phyloP scores from a whole-genome alignment of 2,113 vertebrate species.

The Chloebia gouldiae region DNA sequence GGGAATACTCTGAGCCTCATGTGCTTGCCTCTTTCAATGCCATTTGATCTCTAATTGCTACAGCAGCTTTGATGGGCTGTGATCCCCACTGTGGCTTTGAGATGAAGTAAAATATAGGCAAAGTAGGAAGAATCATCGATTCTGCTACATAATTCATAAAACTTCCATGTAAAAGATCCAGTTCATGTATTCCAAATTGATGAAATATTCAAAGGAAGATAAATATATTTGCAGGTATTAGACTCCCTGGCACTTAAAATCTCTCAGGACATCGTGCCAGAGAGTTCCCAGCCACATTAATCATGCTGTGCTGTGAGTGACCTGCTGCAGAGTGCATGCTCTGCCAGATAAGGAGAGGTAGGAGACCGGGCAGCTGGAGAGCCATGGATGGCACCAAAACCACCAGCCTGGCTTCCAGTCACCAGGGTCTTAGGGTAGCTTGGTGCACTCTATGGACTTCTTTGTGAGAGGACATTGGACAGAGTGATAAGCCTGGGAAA shows the following conservation, averaged over 20 bases:
- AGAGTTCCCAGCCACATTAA: constrained; percentile 28
- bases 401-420: not conserved
- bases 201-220: constrained; percentile 75
- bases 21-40: not conserved
- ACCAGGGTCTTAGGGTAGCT: not conserved
- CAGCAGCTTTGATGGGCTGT: constrained; percentile 15
- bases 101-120: constrained; percentile 38
- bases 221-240: constrained; percentile 66
- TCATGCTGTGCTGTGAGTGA: not conserved
- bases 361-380: not conserved
- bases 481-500: not conserved
- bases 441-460: not conserved
- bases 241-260: constrained; percentile 47
- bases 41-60: constrained; percentile 26
- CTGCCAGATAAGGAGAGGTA: not conserved
- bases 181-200: constrained; percentile 62
- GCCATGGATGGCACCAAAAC: not conserved
- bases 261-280: constrained; percentile 48
- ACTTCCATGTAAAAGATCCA: constrained; percentile 51
- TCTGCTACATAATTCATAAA: constrained; percentile 72
- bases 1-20: not conserved
- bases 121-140: constrained; percentile 49
- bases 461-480: not conserved
- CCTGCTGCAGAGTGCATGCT: not conserved
- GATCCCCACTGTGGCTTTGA: constrained; percentile 23